Percentiles rank a stretch among this genome's conserved stretches.
phyloP scores from a whole-genome alignment of 2,113 vertebrate genomes.

The Pomatostomus ruficeps region DNA sequence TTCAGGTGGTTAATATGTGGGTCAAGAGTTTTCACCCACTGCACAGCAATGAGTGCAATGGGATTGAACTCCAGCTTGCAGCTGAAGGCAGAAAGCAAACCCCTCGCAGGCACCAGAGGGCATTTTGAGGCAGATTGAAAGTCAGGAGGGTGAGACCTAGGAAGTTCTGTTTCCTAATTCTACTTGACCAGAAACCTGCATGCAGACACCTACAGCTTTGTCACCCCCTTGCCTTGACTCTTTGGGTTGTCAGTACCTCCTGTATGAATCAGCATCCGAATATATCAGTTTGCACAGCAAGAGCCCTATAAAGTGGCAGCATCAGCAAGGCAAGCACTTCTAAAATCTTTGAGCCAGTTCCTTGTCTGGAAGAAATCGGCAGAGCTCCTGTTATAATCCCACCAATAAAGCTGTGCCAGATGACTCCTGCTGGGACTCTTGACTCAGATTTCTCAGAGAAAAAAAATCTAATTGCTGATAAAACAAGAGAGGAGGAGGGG shows the following conservation, averaged over 20 bases:
- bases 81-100: not conserved
- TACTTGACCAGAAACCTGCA: not conserved
- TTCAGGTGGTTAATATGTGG: not conserved
- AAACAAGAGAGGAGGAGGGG: not conserved
- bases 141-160: not conserved
- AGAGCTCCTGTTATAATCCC: not conserved
- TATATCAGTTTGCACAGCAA: not conserved
- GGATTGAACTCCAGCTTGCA: not conserved
- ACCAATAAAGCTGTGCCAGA: not conserved
- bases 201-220: not conserved
- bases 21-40: not conserved
- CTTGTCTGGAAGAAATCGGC: not conserved
- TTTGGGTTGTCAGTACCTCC: not conserved
- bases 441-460: not conserved
- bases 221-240: not conserved
- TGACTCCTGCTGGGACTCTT: not conserved
- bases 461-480: not conserved
- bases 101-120: not conserved
- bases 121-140: not conserved
- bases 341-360: not conserved
- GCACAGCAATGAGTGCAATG: accelerated
- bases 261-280: not conserved
- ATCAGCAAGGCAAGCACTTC: not conserved
- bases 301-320: not conserved
- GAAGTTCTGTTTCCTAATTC: not conserved